Evolutionary conservation across 1,140 invertebrate species (phyloP).

Genomic region (Drosophila pachea): DNA sequence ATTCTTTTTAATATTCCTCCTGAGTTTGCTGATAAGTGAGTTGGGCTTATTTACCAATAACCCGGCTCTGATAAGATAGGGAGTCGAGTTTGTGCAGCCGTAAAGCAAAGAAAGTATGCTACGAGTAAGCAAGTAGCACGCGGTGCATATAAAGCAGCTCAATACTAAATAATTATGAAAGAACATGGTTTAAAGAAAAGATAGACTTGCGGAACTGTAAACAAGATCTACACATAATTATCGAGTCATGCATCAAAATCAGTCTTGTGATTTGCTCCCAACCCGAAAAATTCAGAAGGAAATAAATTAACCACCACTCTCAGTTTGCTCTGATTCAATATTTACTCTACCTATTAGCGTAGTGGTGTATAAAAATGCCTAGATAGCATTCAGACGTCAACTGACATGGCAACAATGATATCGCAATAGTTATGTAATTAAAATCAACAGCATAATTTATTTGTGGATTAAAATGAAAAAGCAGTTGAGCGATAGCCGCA

Average conservation of each 20-base stretch:
- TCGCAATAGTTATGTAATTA: constrained; percentile 55
- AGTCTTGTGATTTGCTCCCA: constrained; percentile 62
- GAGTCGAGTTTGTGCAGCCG: not conserved
- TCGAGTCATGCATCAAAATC: constrained; percentile 56
- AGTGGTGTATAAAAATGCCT: constrained; percentile 23
- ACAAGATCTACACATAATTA: constrained; percentile 52
- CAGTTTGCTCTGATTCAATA: constrained; percentile 38
- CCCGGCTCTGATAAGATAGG: constrained; percentile 63
- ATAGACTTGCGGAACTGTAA: constrained; percentile 1
- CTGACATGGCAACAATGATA: constrained; percentile 46
- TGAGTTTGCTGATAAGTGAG: constrained; percentile 56
- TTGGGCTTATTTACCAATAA: constrained; percentile 71
- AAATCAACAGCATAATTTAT: constrained; percentile 60
- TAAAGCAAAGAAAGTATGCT: constrained; percentile 24
- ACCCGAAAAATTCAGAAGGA: not conserved
- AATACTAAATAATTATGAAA: constrained; percentile 22
- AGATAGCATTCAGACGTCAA: constrained; percentile 17
- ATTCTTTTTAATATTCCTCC: constrained; percentile 36
- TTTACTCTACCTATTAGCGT: constrained; percentile 58
- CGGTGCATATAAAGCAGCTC: constrained; percentile 17
- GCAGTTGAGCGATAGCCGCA: not conserved
- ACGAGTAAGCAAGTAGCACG: constrained; percentile 48
- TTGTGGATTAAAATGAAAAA: constrained; percentile 19
- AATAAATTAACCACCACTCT: constrained; percentile 8
- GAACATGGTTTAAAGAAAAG: not conserved